Evolutionary conservation across 2,113 vertebrate genomes (phyloP), one percentile per base, ranked within the genome.

Genomic region (Corythoichthys haematopterus): DNA sequence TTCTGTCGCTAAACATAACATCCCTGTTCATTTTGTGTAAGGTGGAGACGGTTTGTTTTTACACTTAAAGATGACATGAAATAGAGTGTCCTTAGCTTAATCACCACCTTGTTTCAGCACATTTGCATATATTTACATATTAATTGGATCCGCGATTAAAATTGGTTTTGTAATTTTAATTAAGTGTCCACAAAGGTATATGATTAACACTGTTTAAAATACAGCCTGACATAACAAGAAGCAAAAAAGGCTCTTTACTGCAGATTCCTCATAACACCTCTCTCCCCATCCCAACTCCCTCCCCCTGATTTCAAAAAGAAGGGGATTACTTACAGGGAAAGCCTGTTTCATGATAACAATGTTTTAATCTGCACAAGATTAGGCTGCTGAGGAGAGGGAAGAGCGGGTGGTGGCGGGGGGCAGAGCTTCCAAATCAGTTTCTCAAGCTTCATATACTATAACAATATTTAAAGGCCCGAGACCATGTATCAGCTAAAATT

Each of bases 161-260:
- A 98, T 96, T 96, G 95, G 94, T 98, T 98, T 98, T 98, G 96
- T 98, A 98, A 98, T 99, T 98, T 98, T 99, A 99, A 99, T 99
- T 98, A 99, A 98, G 95, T 97, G 96, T 98, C 95, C 96, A 98
- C 97, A 99, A 99, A 98, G 96, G 96, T 98, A 98, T 97, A 97
- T 96, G 97, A 98, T 99, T 99, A 98, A 95, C 95, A 94, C 94
- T 95, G 96, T 97, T 98, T 96, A 98, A 98, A 98, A 99, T 98
- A 96, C 94, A 95, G 95, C 93, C 95, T 98, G 96, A 97, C 95
- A 98, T 95, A 97, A 96, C 96, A 94, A 94, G 95, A 94, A 93
- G 93, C 61, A 72, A 65, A 93, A 72, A 72, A 36, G 47, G 43
- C 65, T 75, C 94, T 94, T 94, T 93, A 93, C 93, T 94, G 93